Conservation (phyloP, 30 jellyfish, hydroid and myxozoan species). For the Calvadosia cruxmelitensis region DNA sequence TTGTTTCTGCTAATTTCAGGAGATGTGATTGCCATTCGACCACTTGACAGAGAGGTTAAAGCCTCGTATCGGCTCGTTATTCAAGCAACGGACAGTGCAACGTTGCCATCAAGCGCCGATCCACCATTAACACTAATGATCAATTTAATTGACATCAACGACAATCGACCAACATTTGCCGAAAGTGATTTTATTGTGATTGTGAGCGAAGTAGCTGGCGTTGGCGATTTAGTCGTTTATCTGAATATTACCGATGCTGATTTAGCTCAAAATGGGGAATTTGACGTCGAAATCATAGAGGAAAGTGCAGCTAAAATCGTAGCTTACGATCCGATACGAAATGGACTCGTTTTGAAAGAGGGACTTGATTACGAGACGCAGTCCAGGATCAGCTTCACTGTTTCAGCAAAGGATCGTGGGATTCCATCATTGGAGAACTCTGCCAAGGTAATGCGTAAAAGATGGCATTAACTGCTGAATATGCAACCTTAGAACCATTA, state of each 20-base stretch:
- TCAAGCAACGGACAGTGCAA: slow-evolving; percentile 41
- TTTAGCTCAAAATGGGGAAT: slow-evolving; percentile 37
- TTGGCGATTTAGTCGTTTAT: slow-evolving; percentile 21
- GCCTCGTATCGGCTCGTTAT: slow-evolving; percentile 53
- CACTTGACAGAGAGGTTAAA: slow-evolving; percentile 12
- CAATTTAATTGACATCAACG: slow-evolving; percentile 63
- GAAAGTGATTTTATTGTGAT: slow-evolving; percentile 9
- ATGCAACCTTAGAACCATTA: too few species aligned
- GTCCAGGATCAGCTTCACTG: slow-evolving; percentile 35
- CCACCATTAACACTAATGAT: slow-evolving; percentile 1
- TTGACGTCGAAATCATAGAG: not conserved
- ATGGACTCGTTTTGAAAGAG: slow-evolving; percentile 15
- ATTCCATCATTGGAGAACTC: slow-evolving; percentile 43
- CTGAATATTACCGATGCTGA: slow-evolving; percentile 59
- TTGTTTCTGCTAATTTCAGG: not conserved
- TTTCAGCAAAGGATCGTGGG: slow-evolving; percentile 59
- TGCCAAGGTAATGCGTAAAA: too few species aligned
- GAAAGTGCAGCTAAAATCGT: not conserved
- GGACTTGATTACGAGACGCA: slow-evolving; percentile 38
- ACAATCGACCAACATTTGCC: slow-evolving; percentile 52
- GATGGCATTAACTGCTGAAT: too few species aligned
- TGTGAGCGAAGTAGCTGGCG: slow-evolving; percentile 18
- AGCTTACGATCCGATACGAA: not conserved
- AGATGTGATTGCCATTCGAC: not conserved
- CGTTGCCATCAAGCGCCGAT: not conserved